A percentile compares a stretch with the other conserved stretches of the same genome.
These are phyloP conservation scores for Megaleporinus macrocephalus DNA, from an alignment of 2,113 vertebrate species.

Conservation along the genomic window DNA sequence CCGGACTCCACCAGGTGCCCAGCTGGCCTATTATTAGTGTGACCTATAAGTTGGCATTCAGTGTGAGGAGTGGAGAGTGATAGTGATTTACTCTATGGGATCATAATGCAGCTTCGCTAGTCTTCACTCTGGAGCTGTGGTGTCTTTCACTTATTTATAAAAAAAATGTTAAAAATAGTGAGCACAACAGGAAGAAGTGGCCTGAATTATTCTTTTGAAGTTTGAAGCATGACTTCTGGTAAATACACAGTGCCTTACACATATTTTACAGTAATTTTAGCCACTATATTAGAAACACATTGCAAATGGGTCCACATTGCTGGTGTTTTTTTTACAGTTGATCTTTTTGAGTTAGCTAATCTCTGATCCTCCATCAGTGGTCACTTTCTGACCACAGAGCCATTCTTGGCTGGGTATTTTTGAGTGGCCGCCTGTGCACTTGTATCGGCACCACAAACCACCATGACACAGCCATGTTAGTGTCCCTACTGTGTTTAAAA, in stretches of 20 bases:
- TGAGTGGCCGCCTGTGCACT: no score
- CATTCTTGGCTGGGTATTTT: no score
- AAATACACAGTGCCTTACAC: not conserved
- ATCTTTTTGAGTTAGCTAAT: no score
- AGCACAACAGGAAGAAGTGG: not conserved
- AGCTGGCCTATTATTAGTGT: slow-evolving; percentile 40
- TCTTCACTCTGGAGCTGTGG: not conserved
- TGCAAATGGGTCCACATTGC: not conserved
- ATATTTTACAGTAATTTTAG: not conserved
- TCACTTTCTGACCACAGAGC: no score
- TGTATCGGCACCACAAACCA: no score
- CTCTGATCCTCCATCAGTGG: no score
- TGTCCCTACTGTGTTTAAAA: no score
- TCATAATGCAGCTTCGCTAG: slow-evolving; percentile 6
- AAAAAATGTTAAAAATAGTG: not conserved
- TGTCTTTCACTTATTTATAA: not conserved
- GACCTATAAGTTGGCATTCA: slow-evolving; percentile 44
- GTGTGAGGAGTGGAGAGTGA: not conserved
- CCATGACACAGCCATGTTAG: no score
- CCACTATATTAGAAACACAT: not conserved
- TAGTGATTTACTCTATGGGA: not conserved
- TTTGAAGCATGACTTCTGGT: not conserved
- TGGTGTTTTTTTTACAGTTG: no score
- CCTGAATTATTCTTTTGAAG: not conserved
- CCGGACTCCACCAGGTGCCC: slow-evolving; percentile 7